phyloP scores from a whole-genome alignment of 2,797 vertebrate genomes.

The Apodemus agrarius region DNA sequence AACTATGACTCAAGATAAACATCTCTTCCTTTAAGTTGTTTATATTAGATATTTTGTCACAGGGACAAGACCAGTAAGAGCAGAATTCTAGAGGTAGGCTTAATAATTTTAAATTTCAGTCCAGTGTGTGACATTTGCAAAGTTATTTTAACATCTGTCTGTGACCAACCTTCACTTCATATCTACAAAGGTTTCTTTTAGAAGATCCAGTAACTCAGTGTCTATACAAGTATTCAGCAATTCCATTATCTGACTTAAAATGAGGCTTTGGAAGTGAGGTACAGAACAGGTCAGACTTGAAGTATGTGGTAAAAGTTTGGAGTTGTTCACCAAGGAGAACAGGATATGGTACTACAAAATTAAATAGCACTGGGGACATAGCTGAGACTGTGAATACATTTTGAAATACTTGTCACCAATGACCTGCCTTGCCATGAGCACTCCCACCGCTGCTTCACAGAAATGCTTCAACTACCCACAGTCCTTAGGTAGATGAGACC shows the following conservation, averaged over 20 bases:
- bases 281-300: background rate
- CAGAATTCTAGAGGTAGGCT: background rate
- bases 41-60: background rate
- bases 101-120: background rate
- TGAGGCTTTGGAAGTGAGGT: background rate
- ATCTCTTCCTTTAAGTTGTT: background rate
- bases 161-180: background rate
- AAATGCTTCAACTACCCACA: background rate
- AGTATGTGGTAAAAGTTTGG: background rate
- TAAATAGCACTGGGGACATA: background rate
- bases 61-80: background rate
- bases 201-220: background rate
- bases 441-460: background rate
- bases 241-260: background rate
- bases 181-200: background rate
- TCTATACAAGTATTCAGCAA: background rate
- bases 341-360: background rate
- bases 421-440: background rate
- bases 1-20: background rate
- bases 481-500: background rate
- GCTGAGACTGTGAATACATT: background rate
- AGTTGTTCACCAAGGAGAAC: background rate
- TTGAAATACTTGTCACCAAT: background rate
- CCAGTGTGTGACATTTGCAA: background rate
- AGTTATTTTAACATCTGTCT: background rate